Evolutionary conservation across 2,113 vertebrate species (phyloP).

Genomic region (Cochlearius cochlearius): DNA sequence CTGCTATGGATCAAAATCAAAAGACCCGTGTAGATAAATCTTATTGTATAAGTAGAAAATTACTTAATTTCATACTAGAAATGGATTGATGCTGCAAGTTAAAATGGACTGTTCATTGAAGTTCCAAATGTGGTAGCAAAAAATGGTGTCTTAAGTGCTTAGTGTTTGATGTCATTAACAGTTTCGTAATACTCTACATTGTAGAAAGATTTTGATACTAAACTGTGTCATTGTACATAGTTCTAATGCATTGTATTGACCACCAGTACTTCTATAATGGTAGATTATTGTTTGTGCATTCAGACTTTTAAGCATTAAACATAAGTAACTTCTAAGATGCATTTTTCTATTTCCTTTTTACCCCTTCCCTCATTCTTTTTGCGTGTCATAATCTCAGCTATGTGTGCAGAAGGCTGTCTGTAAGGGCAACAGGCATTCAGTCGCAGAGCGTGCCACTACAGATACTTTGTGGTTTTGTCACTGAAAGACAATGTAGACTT

Average conservation of each 20-base stretch:
- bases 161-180: conserved; percentile 87
- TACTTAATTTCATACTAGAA: conserved; percentile 87
- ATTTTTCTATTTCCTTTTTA: conserved; percentile 34
- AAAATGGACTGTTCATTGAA: conserved; percentile 83
- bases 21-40: conserved; percentile 86
- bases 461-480: neutral
- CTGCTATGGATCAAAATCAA: conserved; percentile 90
- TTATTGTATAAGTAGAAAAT: conserved; percentile 86
- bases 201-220: conserved; percentile 90
- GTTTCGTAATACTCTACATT: conserved; percentile 86
- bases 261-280: conserved; percentile 84
- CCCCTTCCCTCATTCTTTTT: neutral
- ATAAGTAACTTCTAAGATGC: conserved; percentile 79
- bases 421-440: neutral
- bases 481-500: neutral
- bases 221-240: conserved; percentile 87
- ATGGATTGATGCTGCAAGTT: conserved; percentile 84
- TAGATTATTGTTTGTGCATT: conserved; percentile 87
- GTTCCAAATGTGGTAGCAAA: conserved; percentile 86
- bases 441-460: neutral
- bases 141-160: conserved; percentile 85
- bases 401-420: neutral
- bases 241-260: conserved; percentile 84
- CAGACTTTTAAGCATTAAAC: conserved; percentile 88
- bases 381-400: neutral